Base-by-base conservation (phyloP, 2,113 vertebrate genomes). In the Dipodomys merriami region DNA sequence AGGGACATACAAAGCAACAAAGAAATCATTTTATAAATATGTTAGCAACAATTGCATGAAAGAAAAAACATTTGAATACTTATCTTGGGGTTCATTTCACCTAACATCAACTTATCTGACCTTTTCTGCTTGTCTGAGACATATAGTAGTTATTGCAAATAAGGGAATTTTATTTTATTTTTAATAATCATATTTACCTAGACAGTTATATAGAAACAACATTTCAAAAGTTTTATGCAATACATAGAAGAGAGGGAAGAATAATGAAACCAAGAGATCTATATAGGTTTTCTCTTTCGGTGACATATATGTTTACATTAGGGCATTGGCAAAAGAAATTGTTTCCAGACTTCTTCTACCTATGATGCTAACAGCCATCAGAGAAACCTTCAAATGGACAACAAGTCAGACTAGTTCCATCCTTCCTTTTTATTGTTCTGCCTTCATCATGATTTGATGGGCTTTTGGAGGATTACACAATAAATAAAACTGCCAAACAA, bases 151-250 rank as follows among this genome's bases (percentile, higher is more conserved):
- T 39, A 39, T 39, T 39, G 35, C 39, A 39, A 39, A 39, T 39
- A 39, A 39, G 39, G 39, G 39, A 39, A 39, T 39, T 39, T 64
- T 23, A 76, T 27, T 72, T 77, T 86, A 62, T 23, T 68, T 84
- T 88, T 67, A 19, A 9, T 72, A 39, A 49, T 91, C 68, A 57
- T 15, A 35, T 53, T 62, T 81, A 73, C 1, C 33, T 35, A 27
- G 4, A 68, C 46, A 93, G 16, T 81, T 93, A 79, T 88, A 77
- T 23, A 86, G 25, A 88, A 89, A 78, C 16, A 6, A 64, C 15
- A 78, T 57, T 57, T 35, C 11, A 72, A 62, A 25, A 60, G 39
- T 25, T 62, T 92, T 46, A 29, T 1, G 46, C 30, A 20, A 72
- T 44, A 86, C 74, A 4, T 72, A 72, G 81, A 62, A 46, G 30